Percentiles rank a stretch among this genome's conserved stretches.
Conservation (phyloP, 2,888 invertebrate genomes). For the Orthosia cruda region DNA sequence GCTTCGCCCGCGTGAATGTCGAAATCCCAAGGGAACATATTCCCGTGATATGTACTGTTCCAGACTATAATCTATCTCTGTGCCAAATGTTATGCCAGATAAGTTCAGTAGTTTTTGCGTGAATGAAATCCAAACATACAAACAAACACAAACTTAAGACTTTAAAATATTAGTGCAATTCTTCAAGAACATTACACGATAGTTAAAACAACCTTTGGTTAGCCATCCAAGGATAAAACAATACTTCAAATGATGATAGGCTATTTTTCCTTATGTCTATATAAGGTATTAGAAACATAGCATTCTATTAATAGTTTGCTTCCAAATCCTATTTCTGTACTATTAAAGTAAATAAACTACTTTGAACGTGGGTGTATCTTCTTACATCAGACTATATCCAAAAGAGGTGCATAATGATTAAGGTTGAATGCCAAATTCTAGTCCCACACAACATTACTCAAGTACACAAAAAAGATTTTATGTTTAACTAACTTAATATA, state of each 20-base stretch:
- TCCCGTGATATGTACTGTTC: too few relatives aligned
- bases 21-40: too few relatives aligned
- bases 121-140: too few relatives aligned
- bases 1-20: too few relatives aligned
- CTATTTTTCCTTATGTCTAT: neutral
- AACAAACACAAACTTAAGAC: too few relatives aligned
- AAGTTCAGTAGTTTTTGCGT: too few relatives aligned
- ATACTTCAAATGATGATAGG: neutral
- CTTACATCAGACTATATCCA: slow-evolving; percentile 48
- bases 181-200: too few relatives aligned
- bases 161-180: too few relatives aligned
- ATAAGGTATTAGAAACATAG: slow-evolving; percentile 2
- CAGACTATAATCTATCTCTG: too few relatives aligned
- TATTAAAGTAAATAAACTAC: slow-evolving; percentile 31
- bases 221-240: neutral
- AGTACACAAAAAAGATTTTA: slow-evolving; percentile 23
- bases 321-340: slow-evolving; percentile 15
- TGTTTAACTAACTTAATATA: slow-evolving; percentile 10
- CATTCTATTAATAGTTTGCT: slow-evolving; percentile 18
- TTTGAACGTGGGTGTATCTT: slow-evolving; percentile 56
- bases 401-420: slow-evolving; percentile 49
- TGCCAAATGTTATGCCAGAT: too few relatives aligned
- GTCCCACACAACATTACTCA: slow-evolving; percentile 51
- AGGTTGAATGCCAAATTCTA: slow-evolving; percentile 40
- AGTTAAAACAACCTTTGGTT: neutral